Percentiles rank a stretch among this genome's conserved stretches.
These are phyloP conservation scores for Brienomyrus brachyistius DNA, from an alignment of 2,113 vertebrate genomes.

Conservation along the genomic window DNA sequence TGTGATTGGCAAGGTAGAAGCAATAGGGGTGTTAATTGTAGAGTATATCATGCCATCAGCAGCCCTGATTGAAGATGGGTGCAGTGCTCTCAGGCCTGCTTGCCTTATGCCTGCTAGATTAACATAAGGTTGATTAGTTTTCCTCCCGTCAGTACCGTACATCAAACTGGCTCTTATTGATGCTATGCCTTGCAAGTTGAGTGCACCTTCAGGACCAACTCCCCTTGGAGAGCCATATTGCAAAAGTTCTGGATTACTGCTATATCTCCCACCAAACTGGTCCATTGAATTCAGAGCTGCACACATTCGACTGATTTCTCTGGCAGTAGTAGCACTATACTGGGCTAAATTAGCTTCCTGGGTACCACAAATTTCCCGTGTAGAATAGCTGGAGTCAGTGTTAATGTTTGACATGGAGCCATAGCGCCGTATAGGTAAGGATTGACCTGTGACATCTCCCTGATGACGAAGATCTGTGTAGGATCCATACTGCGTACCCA, in stretches of 20 bases:
- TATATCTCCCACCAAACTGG: conserved; percentile 77
- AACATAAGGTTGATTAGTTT: conserved; percentile 66
- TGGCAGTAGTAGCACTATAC: conserved; percentile 91
- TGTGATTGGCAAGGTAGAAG: conserved; percentile 95
- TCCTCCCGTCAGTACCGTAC: conserved; percentile 75
- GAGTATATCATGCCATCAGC: conserved; percentile 98
- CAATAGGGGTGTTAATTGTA: conserved; percentile 94
- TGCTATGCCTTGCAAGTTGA: conserved; percentile 67
- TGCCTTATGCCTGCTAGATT: conserved; percentile 72
- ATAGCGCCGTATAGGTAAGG: conserved; percentile 83
- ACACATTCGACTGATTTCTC: conserved; percentile 96
- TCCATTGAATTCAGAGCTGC: conserved; percentile 93
- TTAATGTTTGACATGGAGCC: conserved; percentile 93
- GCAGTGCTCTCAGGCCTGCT: conserved; percentile 73
- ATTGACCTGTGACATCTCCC: conserved; percentile 68
- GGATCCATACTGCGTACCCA: conserved; percentile 89
- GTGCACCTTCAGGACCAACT: conserved; percentile 53
- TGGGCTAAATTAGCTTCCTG: conserved; percentile 90
- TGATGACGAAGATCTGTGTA: conserved; percentile 89
- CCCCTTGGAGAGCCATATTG: conserved; percentile 70
- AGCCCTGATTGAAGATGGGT: conserved; percentile 81
- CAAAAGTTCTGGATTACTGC: conserved; percentile 68
- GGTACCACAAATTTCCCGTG: conserved; percentile 68
- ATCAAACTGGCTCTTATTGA: conserved; percentile 73
- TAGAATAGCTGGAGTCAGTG: conserved; percentile 73